phyloP scores from a whole-genome alignment of 1,140 invertebrate species.

The Megalonaias nervosa region DNA sequence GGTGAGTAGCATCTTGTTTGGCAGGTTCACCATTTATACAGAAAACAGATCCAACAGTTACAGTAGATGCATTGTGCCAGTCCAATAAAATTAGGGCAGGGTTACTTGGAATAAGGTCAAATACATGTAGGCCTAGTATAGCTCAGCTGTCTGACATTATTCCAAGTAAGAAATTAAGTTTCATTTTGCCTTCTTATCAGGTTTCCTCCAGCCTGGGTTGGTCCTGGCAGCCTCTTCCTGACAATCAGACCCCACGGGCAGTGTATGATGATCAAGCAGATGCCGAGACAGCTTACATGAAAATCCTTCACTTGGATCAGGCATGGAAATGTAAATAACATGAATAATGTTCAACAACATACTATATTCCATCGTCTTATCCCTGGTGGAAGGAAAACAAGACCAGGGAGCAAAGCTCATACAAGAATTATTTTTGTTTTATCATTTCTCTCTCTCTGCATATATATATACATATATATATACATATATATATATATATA shows the following conservation, averaged over 20 bases:
- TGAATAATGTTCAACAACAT: too few species aligned
- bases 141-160: not conserved
- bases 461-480: too few species aligned
- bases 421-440: too few species aligned
- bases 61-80: not conserved
- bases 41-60: conserved; percentile 16
- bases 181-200: conserved; percentile 40
- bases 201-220: conserved; percentile 60
- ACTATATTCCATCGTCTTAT: too few species aligned
- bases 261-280: conserved; percentile 63
- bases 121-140: not conserved
- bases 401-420: too few species aligned
- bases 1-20: too few species aligned
- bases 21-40: conserved; percentile 1
- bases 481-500: too few species aligned
- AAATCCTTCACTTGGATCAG: conserved; percentile 48
- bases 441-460: too few species aligned
- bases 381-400: too few species aligned
- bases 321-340: not conserved
- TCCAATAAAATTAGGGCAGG: not conserved
- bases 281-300: conserved; percentile 65
- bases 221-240: conserved; percentile 58
- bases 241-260: conserved; percentile 58
- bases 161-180: not conserved
- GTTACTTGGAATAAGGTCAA: not conserved